phyloP scores from a whole-genome alignment of 2,888 invertebrate genomes.

The Meganola albula region DNA sequence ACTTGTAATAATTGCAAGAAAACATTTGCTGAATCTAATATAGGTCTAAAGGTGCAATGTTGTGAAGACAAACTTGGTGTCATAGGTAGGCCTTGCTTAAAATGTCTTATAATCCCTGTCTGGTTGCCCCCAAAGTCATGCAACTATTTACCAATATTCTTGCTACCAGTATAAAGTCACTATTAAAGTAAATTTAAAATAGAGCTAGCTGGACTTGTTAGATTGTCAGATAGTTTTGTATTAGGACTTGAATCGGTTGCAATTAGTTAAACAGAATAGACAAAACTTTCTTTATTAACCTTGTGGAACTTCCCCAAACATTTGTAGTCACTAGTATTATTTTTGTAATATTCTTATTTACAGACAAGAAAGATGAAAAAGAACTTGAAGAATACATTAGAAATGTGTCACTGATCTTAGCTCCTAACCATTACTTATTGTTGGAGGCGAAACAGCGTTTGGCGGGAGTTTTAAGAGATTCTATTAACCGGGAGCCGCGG shows the following conservation, averaged over 20 bases:
- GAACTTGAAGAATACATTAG: conserved; percentile 70
- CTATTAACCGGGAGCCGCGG: conserved; percentile 65
- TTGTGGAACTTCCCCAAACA: no score
- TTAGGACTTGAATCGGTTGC: no score
- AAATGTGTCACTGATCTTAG: conserved; percentile 77
- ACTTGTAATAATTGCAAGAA: conserved; percentile 70
- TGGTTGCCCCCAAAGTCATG: no score
- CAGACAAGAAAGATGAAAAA: conserved; percentile 68
- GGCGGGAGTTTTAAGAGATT: conserved; percentile 76
- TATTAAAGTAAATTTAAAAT: no score
- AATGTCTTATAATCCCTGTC: no score
- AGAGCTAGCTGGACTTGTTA: no score
- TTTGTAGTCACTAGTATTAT: no score
- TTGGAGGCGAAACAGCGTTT: conserved; percentile 84
- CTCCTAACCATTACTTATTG: conserved; percentile 82
- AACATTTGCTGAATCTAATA: conserved; percentile 37
- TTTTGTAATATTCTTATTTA: conserved; percentile 4
- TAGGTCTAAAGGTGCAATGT: conserved; percentile 49
- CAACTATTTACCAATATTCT: no score
- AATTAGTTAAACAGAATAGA: no score
- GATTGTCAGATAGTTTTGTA: no score
- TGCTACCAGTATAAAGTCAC: no score
- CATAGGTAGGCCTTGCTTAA: conserved; percentile 66
- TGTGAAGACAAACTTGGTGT: conserved; percentile 58
- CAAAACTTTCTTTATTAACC: no score